Percentiles rank a stretch among this genome's conserved stretches.
phyloP scores from a whole-genome alignment of 2,113 vertebrate genomes.

The Buteo buteo region DNA sequence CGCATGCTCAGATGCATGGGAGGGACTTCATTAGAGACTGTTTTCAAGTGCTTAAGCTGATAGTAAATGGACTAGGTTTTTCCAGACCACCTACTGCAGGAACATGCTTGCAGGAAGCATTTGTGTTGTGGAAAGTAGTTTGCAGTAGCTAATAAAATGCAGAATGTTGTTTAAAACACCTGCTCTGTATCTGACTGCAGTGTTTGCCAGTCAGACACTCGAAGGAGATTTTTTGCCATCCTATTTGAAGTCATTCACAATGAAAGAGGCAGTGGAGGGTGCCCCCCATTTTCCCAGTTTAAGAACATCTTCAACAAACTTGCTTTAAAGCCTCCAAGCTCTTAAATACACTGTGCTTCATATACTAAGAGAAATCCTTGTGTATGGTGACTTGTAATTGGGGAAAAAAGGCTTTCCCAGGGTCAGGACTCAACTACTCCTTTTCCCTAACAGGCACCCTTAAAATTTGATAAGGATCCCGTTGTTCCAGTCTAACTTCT shows the following conservation, averaged over 20 bases:
- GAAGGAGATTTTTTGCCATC: background rate
- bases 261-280: background rate
- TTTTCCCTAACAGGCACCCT: background rate
- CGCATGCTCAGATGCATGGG: background rate
- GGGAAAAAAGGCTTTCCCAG: background rate
- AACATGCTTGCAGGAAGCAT: background rate
- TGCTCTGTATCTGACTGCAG: background rate
- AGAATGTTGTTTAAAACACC: background rate
- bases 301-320: background rate
- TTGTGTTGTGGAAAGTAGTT: background rate
- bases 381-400: background rate
- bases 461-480: background rate
- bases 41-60: background rate
- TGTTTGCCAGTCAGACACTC: background rate
- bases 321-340: background rate
- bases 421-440: background rate
- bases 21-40: background rate
- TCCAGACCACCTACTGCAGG: background rate
- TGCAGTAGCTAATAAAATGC: background rate
- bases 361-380: background rate
- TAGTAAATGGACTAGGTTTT: background rate
- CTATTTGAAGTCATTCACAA: background rate
- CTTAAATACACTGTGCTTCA: background rate
- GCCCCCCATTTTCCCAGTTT: background rate
- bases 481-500: background rate